phyloP scores from a whole-genome alignment of 1,140 invertebrate genomes.

The Vanessa atalanta region DNA sequence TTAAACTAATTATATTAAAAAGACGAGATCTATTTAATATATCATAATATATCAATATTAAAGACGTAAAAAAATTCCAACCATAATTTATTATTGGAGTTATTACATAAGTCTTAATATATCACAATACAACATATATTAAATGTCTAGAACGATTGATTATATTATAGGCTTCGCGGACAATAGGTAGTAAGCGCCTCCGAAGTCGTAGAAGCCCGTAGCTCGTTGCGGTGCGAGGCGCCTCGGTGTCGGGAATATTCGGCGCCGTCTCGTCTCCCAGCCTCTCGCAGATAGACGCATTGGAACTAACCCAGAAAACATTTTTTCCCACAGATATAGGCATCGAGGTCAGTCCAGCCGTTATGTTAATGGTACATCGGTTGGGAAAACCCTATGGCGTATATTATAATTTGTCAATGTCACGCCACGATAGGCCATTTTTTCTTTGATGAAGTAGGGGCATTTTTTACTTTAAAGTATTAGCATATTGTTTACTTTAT shows the following conservation, averaged over 20 bases:
- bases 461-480: slow-evolving; percentile 29
- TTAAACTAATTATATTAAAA: no score
- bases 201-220: slow-evolving; percentile 7
- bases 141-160: slow-evolving; percentile 10
- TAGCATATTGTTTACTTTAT: not conserved
- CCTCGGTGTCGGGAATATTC: slow-evolving; percentile 42
- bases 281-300: slow-evolving; percentile 50
- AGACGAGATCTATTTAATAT: no score
- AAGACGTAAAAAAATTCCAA: not conserved
- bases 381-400: slow-evolving; percentile 65
- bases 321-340: slow-evolving; percentile 72
- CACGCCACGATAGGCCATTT: slow-evolving; percentile 33
- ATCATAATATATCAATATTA: no score
- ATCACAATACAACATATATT: not conserved
- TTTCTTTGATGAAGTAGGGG: slow-evolving; percentile 24
- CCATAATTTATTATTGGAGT: not conserved
- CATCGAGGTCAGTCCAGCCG: slow-evolving; percentile 64
- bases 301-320: slow-evolving; percentile 70
- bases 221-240: slow-evolving; percentile 45
- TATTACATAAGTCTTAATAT: not conserved
- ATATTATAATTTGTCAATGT: slow-evolving; percentile 71
- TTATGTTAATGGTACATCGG: slow-evolving; percentile 71
- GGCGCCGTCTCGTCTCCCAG: slow-evolving; percentile 68
- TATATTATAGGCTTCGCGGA: slow-evolving; percentile 1
- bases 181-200: slow-evolving; percentile 14